A percentile compares a stretch with the other conserved stretches of the same genome.
Evolutionary conservation across 2,888 invertebrate genomes (phyloP).

Genomic region (Aleiodes testaceus): DNA sequence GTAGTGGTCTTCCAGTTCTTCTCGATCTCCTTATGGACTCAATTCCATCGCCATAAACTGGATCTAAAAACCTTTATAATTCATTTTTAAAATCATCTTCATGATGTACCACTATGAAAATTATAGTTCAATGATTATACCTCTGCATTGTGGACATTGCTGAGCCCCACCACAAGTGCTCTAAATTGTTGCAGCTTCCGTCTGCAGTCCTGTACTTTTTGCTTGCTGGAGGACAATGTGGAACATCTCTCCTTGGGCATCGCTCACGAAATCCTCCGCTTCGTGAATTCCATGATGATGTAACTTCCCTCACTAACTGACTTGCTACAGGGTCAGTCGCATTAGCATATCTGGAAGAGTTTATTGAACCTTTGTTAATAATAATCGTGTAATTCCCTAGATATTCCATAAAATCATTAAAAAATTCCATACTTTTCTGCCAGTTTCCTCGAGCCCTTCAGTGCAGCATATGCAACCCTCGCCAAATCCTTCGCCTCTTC

Average conservation of each 20-base stretch:
- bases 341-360: slow-evolving; percentile 22
- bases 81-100: not conserved
- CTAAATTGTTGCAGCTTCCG: slow-evolving; percentile 91
- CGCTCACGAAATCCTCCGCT: slow-evolving; percentile 69
- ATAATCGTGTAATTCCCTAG: too few relatives aligned
- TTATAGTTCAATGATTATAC: slow-evolving; percentile 48
- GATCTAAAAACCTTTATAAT: slow-evolving; percentile 79
- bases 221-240: slow-evolving; percentile 80
- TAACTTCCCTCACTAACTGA: slow-evolving; percentile 25
- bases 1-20: slow-evolving; percentile 77
- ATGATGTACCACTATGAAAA: not conserved
- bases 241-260: slow-evolving; percentile 81
- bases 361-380: not conserved
- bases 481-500: slow-evolving; percentile 78
- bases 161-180: slow-evolving; percentile 85
- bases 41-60: slow-evolving; percentile 87
- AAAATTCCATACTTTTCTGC: slow-evolving; percentile 75
- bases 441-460: slow-evolving; percentile 79
- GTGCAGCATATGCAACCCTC: slow-evolving; percentile 80
- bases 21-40: slow-evolving; percentile 77
- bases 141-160: slow-evolving; percentile 86
- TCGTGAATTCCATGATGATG: slow-evolving; percentile 45
- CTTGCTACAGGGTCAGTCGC: slow-evolving; percentile 12
- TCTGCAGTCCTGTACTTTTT: slow-evolving; percentile 86
- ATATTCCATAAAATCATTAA: not conserved